Base-by-base conservation (phyloP, 2,113 vertebrate species). In the Catharus bicknelli region DNA sequence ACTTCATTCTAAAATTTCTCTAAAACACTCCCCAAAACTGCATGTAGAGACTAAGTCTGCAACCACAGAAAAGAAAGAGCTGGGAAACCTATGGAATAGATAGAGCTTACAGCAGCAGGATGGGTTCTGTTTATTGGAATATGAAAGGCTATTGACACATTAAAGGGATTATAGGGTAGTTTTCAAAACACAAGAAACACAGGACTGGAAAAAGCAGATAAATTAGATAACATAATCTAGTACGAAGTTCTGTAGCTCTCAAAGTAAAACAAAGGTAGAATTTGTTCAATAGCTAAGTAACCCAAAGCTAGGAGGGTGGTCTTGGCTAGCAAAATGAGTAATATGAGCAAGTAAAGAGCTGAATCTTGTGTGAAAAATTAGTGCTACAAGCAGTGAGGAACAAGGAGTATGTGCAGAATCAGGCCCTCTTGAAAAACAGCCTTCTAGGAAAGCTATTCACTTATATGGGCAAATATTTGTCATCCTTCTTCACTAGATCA, bases 401-500 rank as follows among this genome's bases (percentile, higher is more conserved):
- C 0, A 18, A 90, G 53, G 20, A 5, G 0, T 36, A 26, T 57
- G 51, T 74, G 29, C 78, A 94, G 63, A 87, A 91, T 90, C 43
- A 36, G 89, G n/a, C n/a, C 30, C n/a, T 55, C 25, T 34, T 42
- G 34, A 48, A 48, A 82, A 68, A 19, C 20, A 54, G 36, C 27
- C 36, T 36, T 77, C 53, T 32, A 75, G 73, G 59, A 91, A 89
- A 92, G 57, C 63, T 40, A 25, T 80, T 95, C 36, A 53, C 91
- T 92, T 94, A 64, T 86, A 68, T 93, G 92, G 79, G 53, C 93
- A 95, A 67, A 61, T 91, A 85, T 80, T 89, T 95, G 54, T 81
- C 86, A 68, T 69, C 32, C 15, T 50, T 93, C 74, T 85, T 86
- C 36, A 68, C 59, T 92, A 81, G 62, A 48, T 94, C 51, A 76